These are phyloP conservation scores for Campopleginae sp. DNA, from an alignment of 2,888 invertebrate genomes.

Conservation along the genomic window DNA sequence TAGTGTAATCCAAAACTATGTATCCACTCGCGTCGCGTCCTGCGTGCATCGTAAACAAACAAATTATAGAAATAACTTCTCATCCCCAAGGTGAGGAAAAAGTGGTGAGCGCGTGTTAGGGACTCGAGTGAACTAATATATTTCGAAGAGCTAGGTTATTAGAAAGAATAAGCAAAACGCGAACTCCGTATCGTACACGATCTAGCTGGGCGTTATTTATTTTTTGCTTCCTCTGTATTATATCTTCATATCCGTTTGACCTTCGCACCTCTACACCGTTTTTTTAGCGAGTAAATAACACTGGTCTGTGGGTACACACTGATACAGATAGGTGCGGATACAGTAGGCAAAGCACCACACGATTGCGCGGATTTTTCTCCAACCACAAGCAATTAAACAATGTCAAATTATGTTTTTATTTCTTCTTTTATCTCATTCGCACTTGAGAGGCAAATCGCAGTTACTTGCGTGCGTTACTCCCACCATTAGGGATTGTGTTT, in stretches of 20 bases:
- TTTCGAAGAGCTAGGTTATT: background rate
- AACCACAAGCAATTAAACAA: background rate
- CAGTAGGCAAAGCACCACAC: slow-evolving; percentile 1
- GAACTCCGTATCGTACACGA: background rate
- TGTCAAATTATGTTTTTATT: background rate
- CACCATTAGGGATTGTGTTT: background rate
- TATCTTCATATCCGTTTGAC: slow-evolving; percentile 11
- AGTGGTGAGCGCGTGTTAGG: background rate
- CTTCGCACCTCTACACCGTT: slow-evolving; percentile 6
- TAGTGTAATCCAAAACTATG: slow-evolving; percentile 8
- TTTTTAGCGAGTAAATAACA: slow-evolving; percentile 2
- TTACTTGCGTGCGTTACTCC: background rate
- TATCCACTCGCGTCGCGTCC: no score
- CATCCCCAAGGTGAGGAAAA: background rate
- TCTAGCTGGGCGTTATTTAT: background rate
- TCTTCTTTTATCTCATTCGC: background rate
- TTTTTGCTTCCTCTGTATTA: slow-evolving; percentile 10
- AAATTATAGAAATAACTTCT: slow-evolving; percentile 1
- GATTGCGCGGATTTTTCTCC: background rate
- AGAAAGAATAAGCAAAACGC: background rate
- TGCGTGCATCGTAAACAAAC: background rate
- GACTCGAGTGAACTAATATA: background rate
- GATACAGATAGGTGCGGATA: background rate
- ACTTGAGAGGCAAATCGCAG: background rate
- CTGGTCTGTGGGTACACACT: background rate